Evolutionary conservation across 2,888 invertebrate genomes (phyloP).

Genomic region (Campaea margaritaria): DNA sequence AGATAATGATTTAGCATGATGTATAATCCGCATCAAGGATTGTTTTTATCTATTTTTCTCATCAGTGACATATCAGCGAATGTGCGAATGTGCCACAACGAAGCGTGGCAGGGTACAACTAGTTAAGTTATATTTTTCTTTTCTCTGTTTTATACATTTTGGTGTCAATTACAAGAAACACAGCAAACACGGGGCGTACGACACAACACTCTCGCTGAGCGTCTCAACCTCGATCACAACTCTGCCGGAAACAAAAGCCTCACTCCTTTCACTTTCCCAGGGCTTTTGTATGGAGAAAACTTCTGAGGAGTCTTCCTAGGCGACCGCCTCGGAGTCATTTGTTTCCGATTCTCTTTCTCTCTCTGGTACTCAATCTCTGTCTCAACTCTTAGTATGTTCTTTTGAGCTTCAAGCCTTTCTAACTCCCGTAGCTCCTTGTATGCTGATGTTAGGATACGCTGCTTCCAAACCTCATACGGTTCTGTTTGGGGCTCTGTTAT

Average conservation of each 20-base stretch:
- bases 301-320: constrained; percentile 71
- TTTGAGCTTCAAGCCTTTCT: constrained; percentile 42
- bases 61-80: too few relatives aligned
- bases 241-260: constrained; percentile 66
- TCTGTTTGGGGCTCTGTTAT: constrained; percentile 68
- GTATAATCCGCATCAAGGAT: too few relatives aligned
- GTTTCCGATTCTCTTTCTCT: constrained; percentile 3
- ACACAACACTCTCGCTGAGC: too few relatives aligned
- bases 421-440: constrained; percentile 62
- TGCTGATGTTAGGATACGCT: constrained; percentile 82
- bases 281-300: constrained; percentile 67
- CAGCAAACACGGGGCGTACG: too few relatives aligned
- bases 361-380: constrained; percentile 50
- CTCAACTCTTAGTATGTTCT: constrained; percentile 15
- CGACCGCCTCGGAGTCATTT: constrained; percentile 58
- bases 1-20: too few relatives aligned
- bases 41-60: too few relatives aligned
- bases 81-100: too few relatives aligned
- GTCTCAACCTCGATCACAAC: background rate
- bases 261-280: constrained; percentile 57
- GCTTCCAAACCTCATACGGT: constrained; percentile 87
- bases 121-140: too few relatives aligned
- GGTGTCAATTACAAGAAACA: too few relatives aligned
- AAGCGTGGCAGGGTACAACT: too few relatives aligned
- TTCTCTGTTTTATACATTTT: too few relatives aligned